These are phyloP conservation scores for Drosophila eohydei DNA, from an alignment of 2,888 invertebrate species.

Conservation along the genomic window DNA sequence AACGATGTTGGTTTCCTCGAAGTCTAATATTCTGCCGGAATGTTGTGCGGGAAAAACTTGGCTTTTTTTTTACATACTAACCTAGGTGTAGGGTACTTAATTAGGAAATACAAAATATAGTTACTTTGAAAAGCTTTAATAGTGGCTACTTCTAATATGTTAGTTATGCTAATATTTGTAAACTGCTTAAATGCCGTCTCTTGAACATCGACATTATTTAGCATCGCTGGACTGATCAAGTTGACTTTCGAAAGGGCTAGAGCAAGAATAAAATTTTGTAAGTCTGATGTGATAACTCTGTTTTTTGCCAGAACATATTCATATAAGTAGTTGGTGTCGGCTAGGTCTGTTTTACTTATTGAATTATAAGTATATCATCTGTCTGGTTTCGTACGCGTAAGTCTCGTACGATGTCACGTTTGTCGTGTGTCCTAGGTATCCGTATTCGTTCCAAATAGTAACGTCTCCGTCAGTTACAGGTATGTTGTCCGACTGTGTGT, in stretches of 20 bases:
- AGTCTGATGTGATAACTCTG: neutral
- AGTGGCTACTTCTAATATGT: neutral
- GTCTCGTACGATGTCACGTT: too few relatives aligned
- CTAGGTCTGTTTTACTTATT: too few relatives aligned
- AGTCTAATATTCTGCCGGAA: neutral
- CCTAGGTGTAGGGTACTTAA: neutral
- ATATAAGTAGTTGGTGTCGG: too few relatives aligned
- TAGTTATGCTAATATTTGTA: neutral
- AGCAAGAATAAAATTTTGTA: neutral
- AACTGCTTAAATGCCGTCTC: neutral
- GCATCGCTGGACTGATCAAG: neutral
- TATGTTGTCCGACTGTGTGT: too few relatives aligned
- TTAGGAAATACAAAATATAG: neutral
- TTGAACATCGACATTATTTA: neutral
- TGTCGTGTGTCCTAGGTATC: too few relatives aligned
- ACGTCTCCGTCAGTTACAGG: too few relatives aligned
- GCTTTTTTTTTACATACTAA: neutral
- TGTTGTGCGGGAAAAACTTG: neutral
- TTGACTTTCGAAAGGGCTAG: neutral
- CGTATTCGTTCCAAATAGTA: too few relatives aligned
- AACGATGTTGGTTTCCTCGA: neutral
- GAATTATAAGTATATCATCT: too few relatives aligned
- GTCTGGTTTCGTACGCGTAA: too few relatives aligned
- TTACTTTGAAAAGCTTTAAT: neutral
- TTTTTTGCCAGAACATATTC: too few relatives aligned